Evolutionary conservation across 2,797 vertebrate species (phyloP), one percentile per base, ranked within the genome.

Genomic region (Spheniscus humboldti): DNA sequence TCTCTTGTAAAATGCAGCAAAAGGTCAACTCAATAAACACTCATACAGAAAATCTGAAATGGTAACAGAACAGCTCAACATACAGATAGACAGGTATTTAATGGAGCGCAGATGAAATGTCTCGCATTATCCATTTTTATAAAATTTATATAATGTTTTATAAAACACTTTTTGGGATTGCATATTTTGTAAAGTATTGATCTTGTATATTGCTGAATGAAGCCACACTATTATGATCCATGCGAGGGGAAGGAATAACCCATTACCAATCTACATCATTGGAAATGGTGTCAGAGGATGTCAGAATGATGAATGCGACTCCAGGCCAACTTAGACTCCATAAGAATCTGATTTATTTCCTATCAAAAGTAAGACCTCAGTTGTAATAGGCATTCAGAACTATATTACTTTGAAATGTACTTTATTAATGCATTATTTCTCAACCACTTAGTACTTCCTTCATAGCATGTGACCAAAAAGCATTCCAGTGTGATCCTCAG

Each of bases 341-440:
- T 52, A 87, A 68, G 47, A 93, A 92, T 67, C 69, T 37, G 57
- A 87, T 92, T 91, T 93, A 91, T 79, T 84, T 91, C 53, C 60
- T 71, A 86, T 43, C 33, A 75, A 33, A 90, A 88, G 35, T 64
- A 88, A 93, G 81, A 77, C 20, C 57, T 88, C 66, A 66, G n/a
- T 24, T 52, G 55, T 57, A 80, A 78, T 6, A 55, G 12, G 31
- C 59, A 94, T 63, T 73, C 73, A 92, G 59, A 92, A 88, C 52
- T 56, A 1, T 39, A 86, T 71, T 86, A 83, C 25, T 50, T 76
- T 3, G 6, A 82, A 93, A 64, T 18, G 8, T 75, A 84, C 57
- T 81, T 53, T 41, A 93, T 59, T 64, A 78, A 82, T 30, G 18
- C 28, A 55, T 81, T 77, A 83, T 48, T 86, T 83, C 48, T 67